These are phyloP conservation scores for Panurus biarmicus DNA, from an alignment of 2,113 vertebrate species.

Conservation along the genomic window DNA sequence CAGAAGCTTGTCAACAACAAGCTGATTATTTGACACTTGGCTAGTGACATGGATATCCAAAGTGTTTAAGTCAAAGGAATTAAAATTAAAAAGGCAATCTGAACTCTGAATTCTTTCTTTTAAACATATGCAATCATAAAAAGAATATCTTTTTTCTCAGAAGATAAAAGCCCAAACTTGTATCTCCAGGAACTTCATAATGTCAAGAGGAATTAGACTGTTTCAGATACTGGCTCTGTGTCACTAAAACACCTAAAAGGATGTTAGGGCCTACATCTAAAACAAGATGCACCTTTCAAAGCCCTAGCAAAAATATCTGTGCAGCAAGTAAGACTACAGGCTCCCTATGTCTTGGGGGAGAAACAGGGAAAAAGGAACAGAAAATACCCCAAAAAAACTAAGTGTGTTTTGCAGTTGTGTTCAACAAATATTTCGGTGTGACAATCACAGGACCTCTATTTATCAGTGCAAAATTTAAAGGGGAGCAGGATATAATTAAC, in stretches of 20 bases:
- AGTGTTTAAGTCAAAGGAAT: not conserved
- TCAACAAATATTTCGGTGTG: not conserved
- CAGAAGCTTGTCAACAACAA: not conserved
- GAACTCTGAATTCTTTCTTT: not conserved
- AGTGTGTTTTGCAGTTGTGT: not conserved
- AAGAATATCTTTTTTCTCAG: not conserved
- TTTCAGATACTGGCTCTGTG: not conserved
- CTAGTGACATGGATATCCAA: not conserved
- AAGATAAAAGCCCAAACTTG: not conserved
- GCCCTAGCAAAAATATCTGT: not conserved
- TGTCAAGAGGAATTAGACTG: not conserved
- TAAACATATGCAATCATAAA: not conserved
- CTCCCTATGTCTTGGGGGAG: not conserved
- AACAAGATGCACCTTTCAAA: not conserved
- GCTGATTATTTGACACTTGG: not conserved
- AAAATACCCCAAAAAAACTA: not conserved
- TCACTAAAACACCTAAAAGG: not conserved
- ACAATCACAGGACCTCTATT: not conserved
- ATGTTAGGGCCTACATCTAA: not conserved
- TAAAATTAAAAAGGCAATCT: not conserved
- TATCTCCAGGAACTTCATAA: not conserved
- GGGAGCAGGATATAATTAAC: not conserved
- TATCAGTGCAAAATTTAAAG: not conserved
- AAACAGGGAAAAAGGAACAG: not conserved
- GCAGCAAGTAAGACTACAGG: not conserved